Evolutionary conservation across 1,140 invertebrate genomes (phyloP), one percentile per base, ranked within the genome.

Genomic region (Danaus melanippus): DNA sequence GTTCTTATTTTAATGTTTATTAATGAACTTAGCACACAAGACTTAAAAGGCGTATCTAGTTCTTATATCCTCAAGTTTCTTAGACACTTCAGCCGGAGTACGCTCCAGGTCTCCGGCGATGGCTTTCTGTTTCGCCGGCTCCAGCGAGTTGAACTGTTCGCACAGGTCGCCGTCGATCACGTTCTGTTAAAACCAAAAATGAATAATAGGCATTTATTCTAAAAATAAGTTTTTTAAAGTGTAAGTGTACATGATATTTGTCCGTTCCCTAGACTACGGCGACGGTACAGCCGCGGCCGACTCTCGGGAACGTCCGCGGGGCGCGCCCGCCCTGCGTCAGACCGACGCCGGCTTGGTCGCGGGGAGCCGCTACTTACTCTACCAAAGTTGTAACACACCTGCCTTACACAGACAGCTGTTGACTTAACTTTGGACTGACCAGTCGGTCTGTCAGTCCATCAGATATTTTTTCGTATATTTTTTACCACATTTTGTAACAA

Each of bases 101-200:
- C 96, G 91, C 76, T 98, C 98, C 46, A 99, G 88, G 84, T 99
- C 97, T 39, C 94, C 92, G 0, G 97, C 93, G 54, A 99, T 98
- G 58, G 92, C 94, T 72, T 98, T 98, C 74, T 99, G 98, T 84
- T 98, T 99, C 0, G 88, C 85, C 0, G 93, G 90, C 67, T 99
- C 98, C 59, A 99, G 91, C 0, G 97, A 98, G 76, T 98, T 98
- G 80, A 97, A 99, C 86, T 99, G 97, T 87, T 99, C 98, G 84
- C 98, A 99, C 4, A 99, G 88, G 86, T 99, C 98, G 6, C 98
- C 98, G 86, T 99, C 98, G 61, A 99, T 95, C 0, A 99, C 97
- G 89, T 97, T 98, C 92, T 97, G 82, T 32, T 32, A 56, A 89
- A 88, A 69, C 62, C 62, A 60, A 11, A 50, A 21, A 10, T 9